Evolutionary conservation across 1,140 invertebrate genomes (phyloP).

Genomic region (Drosophila tropicalis): DNA sequence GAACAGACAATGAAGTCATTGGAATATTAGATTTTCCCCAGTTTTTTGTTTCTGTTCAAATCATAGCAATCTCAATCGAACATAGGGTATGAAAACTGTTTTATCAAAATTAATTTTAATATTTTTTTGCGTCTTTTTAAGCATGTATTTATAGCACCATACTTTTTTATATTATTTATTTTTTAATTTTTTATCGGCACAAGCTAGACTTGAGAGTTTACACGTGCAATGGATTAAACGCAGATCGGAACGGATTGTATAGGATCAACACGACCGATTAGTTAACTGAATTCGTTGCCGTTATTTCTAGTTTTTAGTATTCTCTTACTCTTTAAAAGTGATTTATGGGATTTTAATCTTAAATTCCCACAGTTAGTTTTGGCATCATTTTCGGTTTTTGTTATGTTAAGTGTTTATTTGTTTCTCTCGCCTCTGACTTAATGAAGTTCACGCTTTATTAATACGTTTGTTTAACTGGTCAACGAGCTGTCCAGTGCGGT

Average conservation of each 20-base stretch:
- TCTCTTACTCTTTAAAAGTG: conserved; percentile 37
- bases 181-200: conserved; percentile 14
- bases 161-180: too few relatives aligned
- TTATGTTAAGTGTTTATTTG: conserved; percentile 54
- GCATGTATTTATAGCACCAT: too few relatives aligned
- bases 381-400: conserved; percentile 33
- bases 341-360: conserved; percentile 59
- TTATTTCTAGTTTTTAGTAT: conserved; percentile 34
- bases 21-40: too few relatives aligned
- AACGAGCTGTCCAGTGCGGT: conserved; percentile 22
- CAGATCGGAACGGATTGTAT: background rate
- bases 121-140: too few relatives aligned
- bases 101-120: too few relatives aligned
- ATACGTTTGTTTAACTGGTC: conserved; percentile 45
- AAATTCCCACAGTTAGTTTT: conserved; percentile 41
- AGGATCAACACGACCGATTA: background rate
- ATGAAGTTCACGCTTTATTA: conserved; percentile 67
- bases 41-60: too few relatives aligned
- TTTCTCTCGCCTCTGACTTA: conserved; percentile 45
- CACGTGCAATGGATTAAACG: conserved; percentile 73
- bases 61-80: too few relatives aligned
- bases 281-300: conserved; percentile 47
- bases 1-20: too few relatives aligned
- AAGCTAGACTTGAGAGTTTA: conserved; percentile 62
- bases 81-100: too few relatives aligned